These are phyloP conservation scores for Seriola quinqueradiata DNA, from an alignment of 2,113 vertebrate species.

Conservation along the genomic window DNA sequence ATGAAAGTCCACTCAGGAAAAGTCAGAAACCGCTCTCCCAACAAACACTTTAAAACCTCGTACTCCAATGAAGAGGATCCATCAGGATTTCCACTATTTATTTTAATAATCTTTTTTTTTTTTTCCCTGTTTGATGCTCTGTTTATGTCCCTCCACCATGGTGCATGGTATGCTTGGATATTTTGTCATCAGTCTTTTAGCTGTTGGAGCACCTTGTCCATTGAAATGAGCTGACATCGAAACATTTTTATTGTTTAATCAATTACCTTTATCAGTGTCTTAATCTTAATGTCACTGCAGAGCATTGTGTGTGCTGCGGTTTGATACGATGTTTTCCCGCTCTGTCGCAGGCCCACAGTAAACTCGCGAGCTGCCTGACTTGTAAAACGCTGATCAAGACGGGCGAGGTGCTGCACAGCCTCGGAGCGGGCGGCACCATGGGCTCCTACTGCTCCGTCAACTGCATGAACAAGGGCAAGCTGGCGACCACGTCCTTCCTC, in stretches of 20 bases:
- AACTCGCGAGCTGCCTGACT: slow-evolving; percentile 93
- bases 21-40: background rate
- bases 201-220: background rate
- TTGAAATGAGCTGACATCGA: too few species aligned
- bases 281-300: background rate
- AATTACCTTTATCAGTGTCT: background rate
- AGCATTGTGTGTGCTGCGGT: background rate
- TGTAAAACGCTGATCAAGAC: slow-evolving; percentile 95
- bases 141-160: background rate
- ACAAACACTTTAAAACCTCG: background rate
- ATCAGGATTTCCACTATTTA: background rate
- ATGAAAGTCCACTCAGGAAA: background rate
- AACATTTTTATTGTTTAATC: background rate
- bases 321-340: background rate
- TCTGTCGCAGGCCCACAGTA: slow-evolving; percentile 89
- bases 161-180: too few species aligned
- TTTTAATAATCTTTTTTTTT: background rate
- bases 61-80: background rate
- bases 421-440: slow-evolving; percentile 91
- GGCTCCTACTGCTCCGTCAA: slow-evolving; percentile 95
- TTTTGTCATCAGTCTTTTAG: background rate
- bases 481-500: slow-evolving; percentile 75
- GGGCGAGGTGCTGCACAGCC: slow-evolving; percentile 95
- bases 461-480: slow-evolving; percentile 96
- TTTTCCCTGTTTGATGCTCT: background rate